Evolutionary conservation across 2,888 invertebrate genomes (phyloP).

Genomic region (Rhamphomyia laevipes): DNA sequence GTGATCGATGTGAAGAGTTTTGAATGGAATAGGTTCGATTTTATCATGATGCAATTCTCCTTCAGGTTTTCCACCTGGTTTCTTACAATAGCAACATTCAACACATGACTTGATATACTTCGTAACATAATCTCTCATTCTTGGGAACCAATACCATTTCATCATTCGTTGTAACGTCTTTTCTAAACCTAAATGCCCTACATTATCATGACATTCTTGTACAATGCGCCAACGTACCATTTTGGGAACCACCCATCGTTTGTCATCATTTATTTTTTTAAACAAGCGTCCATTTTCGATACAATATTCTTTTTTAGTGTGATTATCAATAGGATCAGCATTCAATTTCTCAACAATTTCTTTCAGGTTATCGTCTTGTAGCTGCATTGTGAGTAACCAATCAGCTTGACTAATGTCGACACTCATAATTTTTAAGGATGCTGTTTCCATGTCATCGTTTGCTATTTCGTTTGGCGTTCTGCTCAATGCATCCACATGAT

Average conservation of each 20-base stretch:
- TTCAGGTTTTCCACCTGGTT: conserved; percentile 10
- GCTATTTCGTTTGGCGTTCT: too few species aligned
- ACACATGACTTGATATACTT: conserved; percentile 13
- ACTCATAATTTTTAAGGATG: not conserved
- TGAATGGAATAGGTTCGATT: conserved; percentile 12
- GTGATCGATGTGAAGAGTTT: conserved; percentile 15
- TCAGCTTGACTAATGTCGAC: not conserved
- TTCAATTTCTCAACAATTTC: not conserved
- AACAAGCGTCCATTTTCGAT: too few species aligned
- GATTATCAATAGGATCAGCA: not conserved
- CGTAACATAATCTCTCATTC: conserved; percentile 12
- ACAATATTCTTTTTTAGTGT: too few species aligned
- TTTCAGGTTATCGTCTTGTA: not conserved
- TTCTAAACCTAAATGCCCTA: conserved; percentile 15
- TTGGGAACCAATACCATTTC: conserved; percentile 17
- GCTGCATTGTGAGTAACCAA: not conserved
- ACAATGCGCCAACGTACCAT: conserved; percentile 14
- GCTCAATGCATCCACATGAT: too few species aligned
- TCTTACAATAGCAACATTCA: conserved; percentile 15
- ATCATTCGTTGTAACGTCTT: conserved; percentile 15
- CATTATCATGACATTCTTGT: conserved; percentile 16
- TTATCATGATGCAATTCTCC: conserved; percentile 10
- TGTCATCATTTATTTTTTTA: conserved; percentile 4
- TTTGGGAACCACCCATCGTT: conserved; percentile 14
- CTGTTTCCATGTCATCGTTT: too few species aligned